Evolutionary conservation across 2,113 vertebrate genomes (phyloP), one percentile per base, ranked within the genome.

Genomic region (Paralichthys olivaceus): DNA sequence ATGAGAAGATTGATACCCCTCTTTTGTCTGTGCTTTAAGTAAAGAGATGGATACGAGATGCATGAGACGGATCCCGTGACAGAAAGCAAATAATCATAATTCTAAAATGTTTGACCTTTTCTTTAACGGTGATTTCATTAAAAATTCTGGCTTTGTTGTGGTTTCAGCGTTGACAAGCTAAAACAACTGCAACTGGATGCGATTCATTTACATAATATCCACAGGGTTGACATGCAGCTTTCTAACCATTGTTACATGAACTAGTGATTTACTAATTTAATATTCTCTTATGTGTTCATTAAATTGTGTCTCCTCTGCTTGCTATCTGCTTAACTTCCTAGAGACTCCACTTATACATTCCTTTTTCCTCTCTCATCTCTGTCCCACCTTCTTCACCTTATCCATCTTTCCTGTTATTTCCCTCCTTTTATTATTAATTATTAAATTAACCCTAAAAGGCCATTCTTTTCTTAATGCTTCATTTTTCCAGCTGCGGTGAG

Each of bases 371-470:
- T 51, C 20, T 51, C 19, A 7, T 20, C 17, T 19, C 45, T 19
- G 5, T 17, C 45, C 19, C 49, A 7, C 26, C 7, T 34, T 34
- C 47, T 26, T 34, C 2, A 11, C 28, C 5, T 12, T 22, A 0
- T 34, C 62, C 25, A 75, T 70, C 66, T 49, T 47, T 64, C 57
- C 26, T 55, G 40, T 63, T 51, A 54, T 29, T 57, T 34, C 14
- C 43, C 59, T 49, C 26, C 69, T 75, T 59, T n/a, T 5, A 22
- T n/a, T 53, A 53, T 53, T 9, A 53, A 20, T 53, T n/a, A n/a
- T n/a, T n/a, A n/a, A n/a, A n/a, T n/a, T n/a, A 1, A 22, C 49
- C 49, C 49, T 20, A n/a, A 15, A 53, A 22, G 49, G 19, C 20
- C 49, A 6, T 53, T 53, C 49, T 53, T 8, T n/a, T 53, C 49